These are phyloP conservation scores for Aegithalos caudatus DNA, from an alignment of 2,113 vertebrate species.

Conservation along the genomic window DNA sequence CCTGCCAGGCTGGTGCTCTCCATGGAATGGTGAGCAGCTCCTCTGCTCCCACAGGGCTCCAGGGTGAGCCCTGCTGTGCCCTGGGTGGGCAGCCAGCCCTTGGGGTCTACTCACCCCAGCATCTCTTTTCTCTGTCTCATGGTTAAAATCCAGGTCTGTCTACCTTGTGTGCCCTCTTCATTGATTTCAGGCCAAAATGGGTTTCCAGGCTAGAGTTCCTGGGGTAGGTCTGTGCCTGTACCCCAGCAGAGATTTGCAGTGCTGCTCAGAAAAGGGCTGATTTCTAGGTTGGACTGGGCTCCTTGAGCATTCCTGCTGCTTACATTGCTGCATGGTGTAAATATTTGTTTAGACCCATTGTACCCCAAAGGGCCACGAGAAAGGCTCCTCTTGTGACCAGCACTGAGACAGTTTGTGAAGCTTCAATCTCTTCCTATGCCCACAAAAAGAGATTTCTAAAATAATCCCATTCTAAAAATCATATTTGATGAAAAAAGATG, in stretches of 20 bases:
- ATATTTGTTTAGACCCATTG: not conserved
- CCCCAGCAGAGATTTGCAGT: fast-evolving
- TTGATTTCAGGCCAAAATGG: not conserved
- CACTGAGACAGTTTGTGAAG: not conserved
- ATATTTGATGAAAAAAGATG: not conserved
- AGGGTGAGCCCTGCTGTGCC: not conserved
- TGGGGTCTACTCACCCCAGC: not conserved
- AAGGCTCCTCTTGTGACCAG: fast-evolving
- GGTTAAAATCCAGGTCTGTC: not conserved
- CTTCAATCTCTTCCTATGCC: not conserved
- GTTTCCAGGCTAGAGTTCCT: not conserved
- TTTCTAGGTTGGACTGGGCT: not conserved
- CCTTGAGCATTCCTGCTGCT: not conserved
- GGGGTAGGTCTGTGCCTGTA: not conserved
- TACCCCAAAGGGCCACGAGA: not conserved
- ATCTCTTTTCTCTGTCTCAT: not conserved
- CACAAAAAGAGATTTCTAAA: not conserved
- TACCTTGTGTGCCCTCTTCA: not conserved
- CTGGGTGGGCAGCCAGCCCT: not conserved
- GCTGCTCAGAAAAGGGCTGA: not conserved
- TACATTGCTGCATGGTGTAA: not conserved
- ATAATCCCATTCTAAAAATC: not conserved
- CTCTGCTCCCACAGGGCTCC: not conserved
- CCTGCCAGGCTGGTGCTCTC: not conserved
- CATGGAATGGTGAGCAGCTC: not conserved